Percentiles rank a stretch among this genome's conserved stretches.
Conservation (phyloP, 2,888 invertebrate species). For the Leuctra nigra region DNA sequence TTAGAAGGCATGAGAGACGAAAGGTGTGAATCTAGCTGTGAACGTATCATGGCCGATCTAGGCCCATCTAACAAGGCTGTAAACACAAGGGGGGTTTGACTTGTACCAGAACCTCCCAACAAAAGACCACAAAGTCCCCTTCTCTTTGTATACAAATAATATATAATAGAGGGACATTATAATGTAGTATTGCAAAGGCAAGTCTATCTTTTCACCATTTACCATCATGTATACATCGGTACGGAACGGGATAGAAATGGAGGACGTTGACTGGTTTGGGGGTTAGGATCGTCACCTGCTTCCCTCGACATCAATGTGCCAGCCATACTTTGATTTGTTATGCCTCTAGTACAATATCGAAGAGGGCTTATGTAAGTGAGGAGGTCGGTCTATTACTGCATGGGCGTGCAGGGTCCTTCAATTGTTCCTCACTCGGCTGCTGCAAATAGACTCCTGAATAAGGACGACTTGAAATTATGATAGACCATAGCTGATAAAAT, state of each 20-base stretch:
- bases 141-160: slow-evolving; percentile 12
- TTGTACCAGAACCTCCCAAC: slow-evolving; percentile 4
- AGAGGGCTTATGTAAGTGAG: slow-evolving; percentile 19
- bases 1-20: too few species aligned
- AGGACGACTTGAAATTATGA: too few species aligned
- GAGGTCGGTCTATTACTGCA: slow-evolving; percentile 20
- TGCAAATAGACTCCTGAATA: too few species aligned
- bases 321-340: slow-evolving; percentile 20
- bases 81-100: slow-evolving; percentile 15
- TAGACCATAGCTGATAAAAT: too few species aligned
- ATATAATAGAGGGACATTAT: slow-evolving; percentile 11
- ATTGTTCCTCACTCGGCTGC: too few species aligned
- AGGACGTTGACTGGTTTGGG: background rate
- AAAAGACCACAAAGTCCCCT: slow-evolving; percentile 13
- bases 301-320: slow-evolving; percentile 3
- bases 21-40: slow-evolving; percentile 15
- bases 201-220: slow-evolving; percentile 26
- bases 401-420: too few species aligned
- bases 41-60: background rate
- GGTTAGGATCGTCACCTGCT: slow-evolving; percentile 23
- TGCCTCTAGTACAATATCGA: slow-evolving; percentile 7
- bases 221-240: too few species aligned
- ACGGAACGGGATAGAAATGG: background rate
- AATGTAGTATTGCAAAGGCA: background rate
- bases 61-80: slow-evolving; percentile 20